These are phyloP conservation scores for Procapra przewalskii DNA, from an alignment of 2,113 vertebrate species.

Conservation along the genomic window DNA sequence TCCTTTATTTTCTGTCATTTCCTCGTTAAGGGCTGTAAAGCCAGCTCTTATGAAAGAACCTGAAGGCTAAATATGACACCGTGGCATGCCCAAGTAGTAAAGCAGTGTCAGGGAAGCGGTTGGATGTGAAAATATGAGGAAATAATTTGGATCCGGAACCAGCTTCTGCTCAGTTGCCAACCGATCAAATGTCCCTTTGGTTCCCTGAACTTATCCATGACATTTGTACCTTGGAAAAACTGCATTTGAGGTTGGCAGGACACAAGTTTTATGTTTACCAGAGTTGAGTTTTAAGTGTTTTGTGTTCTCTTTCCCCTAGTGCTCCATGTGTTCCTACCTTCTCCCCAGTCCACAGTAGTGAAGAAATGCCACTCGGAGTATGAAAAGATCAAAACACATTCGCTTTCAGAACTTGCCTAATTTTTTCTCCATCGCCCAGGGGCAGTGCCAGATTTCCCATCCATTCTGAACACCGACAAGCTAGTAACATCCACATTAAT, in stretches of 20 bases:
- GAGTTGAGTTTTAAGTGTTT: constrained; percentile 13
- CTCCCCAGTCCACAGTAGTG: background rate
- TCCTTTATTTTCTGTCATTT: background rate
- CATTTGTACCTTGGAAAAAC: constrained; percentile 53
- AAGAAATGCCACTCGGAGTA: background rate
- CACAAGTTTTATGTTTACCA: background rate
- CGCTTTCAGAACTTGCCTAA: constrained; percentile 26
- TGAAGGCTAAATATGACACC: background rate
- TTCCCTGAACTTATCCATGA: constrained; percentile 28
- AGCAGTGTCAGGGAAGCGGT: background rate
- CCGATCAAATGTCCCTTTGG: constrained; percentile 38
- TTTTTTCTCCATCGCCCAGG: background rate
- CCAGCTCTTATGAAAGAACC: background rate
- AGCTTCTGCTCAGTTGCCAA: background rate
- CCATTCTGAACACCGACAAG: background rate
- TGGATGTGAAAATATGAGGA: constrained; percentile 1
- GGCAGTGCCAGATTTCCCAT: background rate
- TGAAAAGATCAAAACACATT: constrained; percentile 27
- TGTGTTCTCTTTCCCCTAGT: background rate
- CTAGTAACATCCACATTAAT: constrained; percentile 32
- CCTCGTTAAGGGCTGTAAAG: background rate
- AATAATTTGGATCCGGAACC: constrained; percentile 34
- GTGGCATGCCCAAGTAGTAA: background rate
- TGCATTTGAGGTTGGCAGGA: constrained; percentile 11
- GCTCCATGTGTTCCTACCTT: constrained; percentile 4